phyloP scores from a whole-genome alignment of 2,797 vertebrate species.

The Chromobotia macracanthus region DNA sequence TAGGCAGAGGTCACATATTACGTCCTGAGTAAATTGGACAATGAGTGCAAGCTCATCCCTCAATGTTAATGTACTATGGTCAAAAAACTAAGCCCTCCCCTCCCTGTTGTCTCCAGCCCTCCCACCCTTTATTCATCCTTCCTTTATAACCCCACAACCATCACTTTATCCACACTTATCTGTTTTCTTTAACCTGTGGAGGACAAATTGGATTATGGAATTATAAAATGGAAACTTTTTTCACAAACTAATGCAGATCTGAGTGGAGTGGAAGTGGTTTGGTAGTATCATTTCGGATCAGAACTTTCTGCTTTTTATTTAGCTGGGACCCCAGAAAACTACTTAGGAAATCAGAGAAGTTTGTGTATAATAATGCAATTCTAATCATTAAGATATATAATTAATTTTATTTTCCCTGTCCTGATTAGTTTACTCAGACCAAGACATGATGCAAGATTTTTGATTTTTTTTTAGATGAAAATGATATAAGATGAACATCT shows the following conservation, averaged over 20 bases:
- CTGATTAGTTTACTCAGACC: neutral
- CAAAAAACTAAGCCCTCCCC: constrained; percentile 65
- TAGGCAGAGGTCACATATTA: constrained; percentile 57
- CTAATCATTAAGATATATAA: neutral
- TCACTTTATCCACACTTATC: constrained; percentile 69
- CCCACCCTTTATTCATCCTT: constrained; percentile 65
- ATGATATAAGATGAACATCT: constrained; percentile 44
- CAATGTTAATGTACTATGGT: constrained; percentile 61
- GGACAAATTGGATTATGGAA: constrained; percentile 41
- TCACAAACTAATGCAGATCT: constrained; percentile 1
- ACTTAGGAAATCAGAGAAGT: neutral
- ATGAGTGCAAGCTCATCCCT: constrained; percentile 60
- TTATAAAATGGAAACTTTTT: constrained; percentile 4
- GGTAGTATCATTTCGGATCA: neutral
- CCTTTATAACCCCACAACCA: constrained; percentile 81
- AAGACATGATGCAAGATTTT: too few relatives aligned
- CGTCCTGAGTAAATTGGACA: constrained; percentile 61
- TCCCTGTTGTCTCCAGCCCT: constrained; percentile 69
- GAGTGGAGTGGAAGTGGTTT: constrained; percentile 10
- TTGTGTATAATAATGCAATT: neutral
- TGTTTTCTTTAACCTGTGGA: constrained; percentile 52
- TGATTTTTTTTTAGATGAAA: neutral
- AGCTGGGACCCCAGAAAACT: neutral
- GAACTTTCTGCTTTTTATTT: neutral
- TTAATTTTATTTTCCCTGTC: constrained; percentile 8